Conservation (phyloP, 2,888 invertebrate genomes). For the Trichopria drosophilae region DNA sequence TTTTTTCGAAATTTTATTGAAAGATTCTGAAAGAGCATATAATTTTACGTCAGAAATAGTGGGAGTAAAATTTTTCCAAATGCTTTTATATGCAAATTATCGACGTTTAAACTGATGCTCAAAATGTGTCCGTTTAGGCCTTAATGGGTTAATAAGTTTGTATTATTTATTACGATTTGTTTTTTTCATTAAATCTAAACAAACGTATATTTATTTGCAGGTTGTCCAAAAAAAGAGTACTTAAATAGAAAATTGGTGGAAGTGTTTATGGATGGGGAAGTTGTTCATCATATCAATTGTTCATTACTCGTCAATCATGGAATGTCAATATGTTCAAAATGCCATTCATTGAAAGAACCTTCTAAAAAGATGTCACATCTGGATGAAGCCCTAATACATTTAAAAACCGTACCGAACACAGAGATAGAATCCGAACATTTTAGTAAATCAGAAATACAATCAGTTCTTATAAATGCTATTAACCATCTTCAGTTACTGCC, state of each 20-base stretch:
- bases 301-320: slow-evolving; percentile 47
- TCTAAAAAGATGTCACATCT: too few species aligned
- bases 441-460: too few species aligned
- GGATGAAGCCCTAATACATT: slow-evolving; percentile 7
- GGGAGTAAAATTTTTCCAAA: too few species aligned
- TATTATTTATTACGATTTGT: neutral
- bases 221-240: slow-evolving; percentile 30
- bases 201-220: neutral
- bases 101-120: too few species aligned
- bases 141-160: too few species aligned
- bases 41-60: too few species aligned
- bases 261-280: slow-evolving; percentile 46
- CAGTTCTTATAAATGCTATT: slow-evolving; percentile 31
- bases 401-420: too few species aligned
- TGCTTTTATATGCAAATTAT: too few species aligned
- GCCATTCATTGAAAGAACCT: slow-evolving; percentile 43
- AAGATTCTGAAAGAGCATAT: too few species aligned
- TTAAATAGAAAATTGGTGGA: slow-evolving; percentile 33
- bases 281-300: slow-evolving; percentile 50
- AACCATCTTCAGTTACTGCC: slow-evolving; percentile 42
- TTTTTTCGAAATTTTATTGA: too few species aligned
- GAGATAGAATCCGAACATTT: too few species aligned
- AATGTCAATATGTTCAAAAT: slow-evolving; percentile 46
- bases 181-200: neutral
- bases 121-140: too few species aligned